These are phyloP conservation scores for Drosophila littoralis DNA, from an alignment of 1,140 invertebrate species.

Conservation along the genomic window DNA sequence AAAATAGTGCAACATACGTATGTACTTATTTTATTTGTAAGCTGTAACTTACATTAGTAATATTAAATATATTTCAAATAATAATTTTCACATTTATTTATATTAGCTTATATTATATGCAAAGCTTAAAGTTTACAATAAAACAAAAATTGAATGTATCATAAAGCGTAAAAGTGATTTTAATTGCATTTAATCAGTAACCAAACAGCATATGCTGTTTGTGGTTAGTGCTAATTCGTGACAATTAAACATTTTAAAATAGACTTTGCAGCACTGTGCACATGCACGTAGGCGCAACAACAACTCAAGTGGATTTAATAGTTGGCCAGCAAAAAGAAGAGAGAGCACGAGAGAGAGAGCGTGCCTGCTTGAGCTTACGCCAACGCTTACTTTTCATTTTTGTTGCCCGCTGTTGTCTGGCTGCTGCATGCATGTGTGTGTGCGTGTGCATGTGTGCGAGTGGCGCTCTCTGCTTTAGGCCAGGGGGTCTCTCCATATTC, in stretches of 20 bases:
- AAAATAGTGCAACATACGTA: not conserved
- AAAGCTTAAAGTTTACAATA: not conserved
- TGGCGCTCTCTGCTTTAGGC: slow-evolving; percentile 35
- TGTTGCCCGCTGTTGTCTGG: slow-evolving; percentile 32
- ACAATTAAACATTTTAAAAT: slow-evolving; percentile 7
- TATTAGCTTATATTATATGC: too few relatives aligned
- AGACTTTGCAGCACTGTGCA: slow-evolving; percentile 39
- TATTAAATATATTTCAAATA: too few relatives aligned
- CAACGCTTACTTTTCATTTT: slow-evolving; percentile 65
- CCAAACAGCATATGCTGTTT: too few relatives aligned
- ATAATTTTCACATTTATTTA: too few relatives aligned
- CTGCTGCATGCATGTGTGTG: slow-evolving; percentile 8
- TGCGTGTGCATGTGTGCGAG: too few relatives aligned
- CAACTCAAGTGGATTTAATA: slow-evolving; percentile 55
- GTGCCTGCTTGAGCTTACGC: slow-evolving; percentile 46
- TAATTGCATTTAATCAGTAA: too few relatives aligned
- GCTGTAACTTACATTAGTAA: too few relatives aligned
- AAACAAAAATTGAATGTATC: too few relatives aligned
- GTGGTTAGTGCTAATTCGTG: too few relatives aligned
- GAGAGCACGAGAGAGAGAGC: slow-evolving; percentile 35
- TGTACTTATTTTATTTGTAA: too few relatives aligned
- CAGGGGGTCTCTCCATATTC: slow-evolving; percentile 54
- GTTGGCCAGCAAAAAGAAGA: slow-evolving; percentile 48
- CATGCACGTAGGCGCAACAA: slow-evolving; percentile 40
- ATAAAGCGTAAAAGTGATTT: too few relatives aligned